Evolutionary conservation across 2,888 invertebrate species (phyloP), one percentile per base, ranked within the genome.

Genomic region (Drosophila neutralis): DNA sequence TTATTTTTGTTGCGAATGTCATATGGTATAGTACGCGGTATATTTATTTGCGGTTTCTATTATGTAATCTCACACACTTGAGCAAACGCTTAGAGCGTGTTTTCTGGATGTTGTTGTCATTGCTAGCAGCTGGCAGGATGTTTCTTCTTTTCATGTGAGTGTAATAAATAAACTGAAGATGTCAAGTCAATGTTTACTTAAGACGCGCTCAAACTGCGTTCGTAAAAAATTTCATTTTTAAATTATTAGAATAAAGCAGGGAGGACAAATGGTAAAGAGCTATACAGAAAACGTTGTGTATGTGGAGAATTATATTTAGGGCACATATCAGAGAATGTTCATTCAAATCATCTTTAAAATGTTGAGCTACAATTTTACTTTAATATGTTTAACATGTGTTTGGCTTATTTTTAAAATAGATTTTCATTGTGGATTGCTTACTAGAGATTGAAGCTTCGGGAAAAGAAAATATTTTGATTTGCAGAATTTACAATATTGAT

Each of bases 11-110:
- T 71, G 63, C 51, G 54, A 61, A 45, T 79, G 82, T 74, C 74
- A 64, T 68, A 69, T 58, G 54, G 60, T 65, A 45, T 40, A 60
- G 60, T 56, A 62, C 69, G 87, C 73, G 75, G 69, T 87, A 69
- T 81, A 89, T 87, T 88, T 90, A 88, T 88, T 83, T 89, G 78
- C 69, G 79, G 75, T 71, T 74, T 79, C 76, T 72, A 81, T 87
- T 89, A 80, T 75, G 77, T 79, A 84, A 84, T 87, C 78, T 68
- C 72, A 70, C 66, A 74, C 73, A 74, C 73, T 72, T 76, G 74
- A 78, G 68, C 48, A 74, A 74, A 66, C 69, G 72, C 84, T 86
- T 69, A 65, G 54, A 66, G 80, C 77, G 36, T 59, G 65, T 62
- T 63, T 57, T 52, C 35, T 36, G 38, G 31, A 42, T 58, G 70